phyloP scores from a whole-genome alignment of 1,140 invertebrate species.

The Panonychus citri region DNA sequence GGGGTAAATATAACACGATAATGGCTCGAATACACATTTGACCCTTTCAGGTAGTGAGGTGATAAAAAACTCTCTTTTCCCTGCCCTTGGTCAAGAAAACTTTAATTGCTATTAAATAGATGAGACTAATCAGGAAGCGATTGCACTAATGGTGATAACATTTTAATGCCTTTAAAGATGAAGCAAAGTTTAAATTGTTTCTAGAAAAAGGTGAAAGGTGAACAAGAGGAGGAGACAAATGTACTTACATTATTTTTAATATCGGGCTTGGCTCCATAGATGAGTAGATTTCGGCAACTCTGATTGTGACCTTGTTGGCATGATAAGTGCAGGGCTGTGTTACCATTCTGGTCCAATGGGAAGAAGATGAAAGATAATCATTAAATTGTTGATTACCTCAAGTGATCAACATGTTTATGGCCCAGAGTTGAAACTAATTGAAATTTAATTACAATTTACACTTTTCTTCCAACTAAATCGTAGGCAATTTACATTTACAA shows the following conservation, averaged over 20 bases:
- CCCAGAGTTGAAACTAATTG: too few relatives aligned
- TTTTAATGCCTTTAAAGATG: too few relatives aligned
- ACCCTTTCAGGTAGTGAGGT: too few relatives aligned
- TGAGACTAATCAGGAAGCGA: neutral
- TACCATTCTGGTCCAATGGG: constrained; percentile 65
- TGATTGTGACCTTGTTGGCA: constrained; percentile 93
- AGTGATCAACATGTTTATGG: neutral
- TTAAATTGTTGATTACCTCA: neutral
- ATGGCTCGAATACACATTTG: too few relatives aligned
- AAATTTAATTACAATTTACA: too few relatives aligned
- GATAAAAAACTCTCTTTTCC: too few relatives aligned
- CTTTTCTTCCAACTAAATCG: too few relatives aligned
- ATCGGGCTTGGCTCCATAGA: constrained; percentile 63
- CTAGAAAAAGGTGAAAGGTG: too few relatives aligned
- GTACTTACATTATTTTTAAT: constrained; percentile 63
- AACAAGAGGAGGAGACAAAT: neutral
- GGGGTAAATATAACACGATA: too few relatives aligned
- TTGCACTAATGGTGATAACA: neutral
- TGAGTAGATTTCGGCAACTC: constrained; percentile 59
- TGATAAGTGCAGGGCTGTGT: constrained; percentile 73
- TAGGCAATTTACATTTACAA: too few relatives aligned
- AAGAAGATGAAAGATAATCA: neutral
- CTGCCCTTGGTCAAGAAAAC: too few relatives aligned
- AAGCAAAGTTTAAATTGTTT: too few relatives aligned
- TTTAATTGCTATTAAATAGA: neutral